A percentile compares a stretch with the other conserved stretches of the same genome.
Conservation (phyloP, 2,888 invertebrate genomes). For the Ditula angustiorana region DNA sequence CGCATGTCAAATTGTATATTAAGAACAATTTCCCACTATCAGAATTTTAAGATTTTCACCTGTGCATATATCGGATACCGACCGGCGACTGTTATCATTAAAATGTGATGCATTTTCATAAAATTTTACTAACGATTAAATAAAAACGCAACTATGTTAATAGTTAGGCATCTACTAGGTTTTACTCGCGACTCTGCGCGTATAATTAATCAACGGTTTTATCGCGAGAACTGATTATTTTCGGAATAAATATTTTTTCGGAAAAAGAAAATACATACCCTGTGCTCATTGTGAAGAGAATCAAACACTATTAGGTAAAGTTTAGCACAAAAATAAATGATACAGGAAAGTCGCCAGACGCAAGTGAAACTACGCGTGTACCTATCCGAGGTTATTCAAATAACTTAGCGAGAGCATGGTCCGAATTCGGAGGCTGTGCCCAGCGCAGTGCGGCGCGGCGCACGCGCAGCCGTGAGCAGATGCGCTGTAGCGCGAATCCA, state of each 20-base stretch:
- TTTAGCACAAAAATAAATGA: neutral
- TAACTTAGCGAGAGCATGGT: slow-evolving; percentile 6
- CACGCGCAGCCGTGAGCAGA: neutral
- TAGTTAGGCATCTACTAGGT: too few species aligned
- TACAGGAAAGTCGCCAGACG: neutral
- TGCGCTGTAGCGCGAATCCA: neutral
- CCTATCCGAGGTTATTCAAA: neutral
- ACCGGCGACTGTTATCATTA: too few species aligned
- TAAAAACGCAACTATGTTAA: neutral
- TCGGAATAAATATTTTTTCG: too few species aligned
- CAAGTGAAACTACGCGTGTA: neutral
- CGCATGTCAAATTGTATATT: too few species aligned
- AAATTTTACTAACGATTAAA: neutral
- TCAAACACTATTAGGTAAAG: neutral
- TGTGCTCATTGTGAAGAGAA: slow-evolving; percentile 11
- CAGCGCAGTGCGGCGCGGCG: slow-evolving; percentile 4
- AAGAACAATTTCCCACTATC: too few species aligned
- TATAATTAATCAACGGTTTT: too few species aligned
- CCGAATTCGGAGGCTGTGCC: neutral
- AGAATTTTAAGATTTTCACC: too few species aligned
- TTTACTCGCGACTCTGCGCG: too few species aligned
- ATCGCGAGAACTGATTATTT: too few species aligned
- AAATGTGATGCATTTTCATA: too few species aligned
- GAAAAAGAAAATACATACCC: slow-evolving; percentile 8
- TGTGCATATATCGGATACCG: too few species aligned